These are phyloP conservation scores for Ariolimax columbianus DNA, from an alignment of 2,888 invertebrate genomes.

Conservation along the genomic window DNA sequence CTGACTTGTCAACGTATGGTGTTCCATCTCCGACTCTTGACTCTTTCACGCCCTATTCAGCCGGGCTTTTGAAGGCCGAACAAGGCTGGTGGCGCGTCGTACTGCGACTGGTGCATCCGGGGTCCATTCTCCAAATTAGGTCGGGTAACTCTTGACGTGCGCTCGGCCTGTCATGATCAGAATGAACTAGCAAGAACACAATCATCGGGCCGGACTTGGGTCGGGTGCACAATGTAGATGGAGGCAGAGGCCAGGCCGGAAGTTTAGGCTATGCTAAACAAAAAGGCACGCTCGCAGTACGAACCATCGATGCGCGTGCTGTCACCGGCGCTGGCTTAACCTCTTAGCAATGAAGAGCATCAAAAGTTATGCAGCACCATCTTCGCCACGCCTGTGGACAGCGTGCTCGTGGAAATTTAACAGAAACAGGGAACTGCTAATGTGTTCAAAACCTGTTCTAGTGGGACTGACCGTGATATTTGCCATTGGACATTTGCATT, in stretches of 20 bases:
- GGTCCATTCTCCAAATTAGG: constrained; percentile 25
- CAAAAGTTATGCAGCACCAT: background rate
- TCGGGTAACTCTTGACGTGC: constrained; percentile 15
- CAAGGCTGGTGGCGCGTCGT: background rate
- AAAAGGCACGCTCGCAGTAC: background rate
- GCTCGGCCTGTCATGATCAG: constrained; percentile 15
- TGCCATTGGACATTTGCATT: no score
- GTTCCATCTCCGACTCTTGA: constrained; percentile 10
- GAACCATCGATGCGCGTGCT: background rate
- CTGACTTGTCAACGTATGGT: constrained; percentile 27
- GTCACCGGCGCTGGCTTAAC: background rate
- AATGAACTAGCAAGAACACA: constrained; percentile 18
- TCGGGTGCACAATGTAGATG: background rate
- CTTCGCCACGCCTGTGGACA: background rate
- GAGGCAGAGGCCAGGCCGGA: background rate
- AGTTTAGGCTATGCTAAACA: background rate
- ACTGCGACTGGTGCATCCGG: background rate
- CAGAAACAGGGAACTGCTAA: background rate
- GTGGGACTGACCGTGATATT: background rate
- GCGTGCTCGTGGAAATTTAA: background rate
- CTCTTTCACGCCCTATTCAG: constrained; percentile 12
- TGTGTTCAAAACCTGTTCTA: background rate
- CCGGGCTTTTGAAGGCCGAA: constrained; percentile 5
- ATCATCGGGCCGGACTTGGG: background rate
- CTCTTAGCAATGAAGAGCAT: background rate